Conservation (phyloP, 1,140 invertebrate genomes). For the Drosophila lini region DNA sequence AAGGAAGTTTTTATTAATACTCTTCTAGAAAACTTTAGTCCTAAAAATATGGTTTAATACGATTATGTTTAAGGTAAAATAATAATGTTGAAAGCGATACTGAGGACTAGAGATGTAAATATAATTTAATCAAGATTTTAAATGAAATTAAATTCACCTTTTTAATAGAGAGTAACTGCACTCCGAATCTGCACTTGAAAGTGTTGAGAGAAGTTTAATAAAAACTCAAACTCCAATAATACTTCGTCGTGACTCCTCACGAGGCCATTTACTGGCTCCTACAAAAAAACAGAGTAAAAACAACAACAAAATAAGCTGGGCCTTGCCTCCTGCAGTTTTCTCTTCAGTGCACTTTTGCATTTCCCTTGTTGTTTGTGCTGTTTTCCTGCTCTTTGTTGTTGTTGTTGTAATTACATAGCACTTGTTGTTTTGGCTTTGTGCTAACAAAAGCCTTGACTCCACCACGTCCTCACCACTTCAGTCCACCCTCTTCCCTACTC, state of each 20-base stretch:
- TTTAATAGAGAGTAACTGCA: background rate
- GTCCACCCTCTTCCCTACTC: background rate
- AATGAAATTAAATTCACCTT: background rate
- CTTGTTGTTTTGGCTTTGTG: conserved; percentile 71
- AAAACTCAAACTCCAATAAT: conserved; percentile 5
- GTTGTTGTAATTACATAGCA: conserved; percentile 66
- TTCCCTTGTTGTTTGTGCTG: conserved; percentile 31
- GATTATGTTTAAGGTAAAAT: background rate
- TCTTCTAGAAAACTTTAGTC: too few relatives aligned
- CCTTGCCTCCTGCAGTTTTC: conserved; percentile 8
- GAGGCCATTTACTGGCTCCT: conserved; percentile 7
- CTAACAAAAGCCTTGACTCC: conserved; percentile 61
- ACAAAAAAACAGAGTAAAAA: conserved; percentile 2
- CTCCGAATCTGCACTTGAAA: background rate
- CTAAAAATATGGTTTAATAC: background rate
- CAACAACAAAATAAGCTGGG: conserved; percentile 24
- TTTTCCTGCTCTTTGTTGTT: conserved; percentile 27
- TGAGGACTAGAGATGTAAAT: too few relatives aligned
- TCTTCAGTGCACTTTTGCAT: conserved; percentile 34
- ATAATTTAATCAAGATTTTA: too few relatives aligned
- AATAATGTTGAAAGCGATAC: background rate
- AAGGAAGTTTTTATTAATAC: background rate
- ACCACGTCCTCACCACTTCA: background rate
- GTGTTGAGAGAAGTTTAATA: background rate
- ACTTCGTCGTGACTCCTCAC: conserved; percentile 19